phyloP scores from a whole-genome alignment of 2,113 vertebrate genomes.

The Micronisus gabar region DNA sequence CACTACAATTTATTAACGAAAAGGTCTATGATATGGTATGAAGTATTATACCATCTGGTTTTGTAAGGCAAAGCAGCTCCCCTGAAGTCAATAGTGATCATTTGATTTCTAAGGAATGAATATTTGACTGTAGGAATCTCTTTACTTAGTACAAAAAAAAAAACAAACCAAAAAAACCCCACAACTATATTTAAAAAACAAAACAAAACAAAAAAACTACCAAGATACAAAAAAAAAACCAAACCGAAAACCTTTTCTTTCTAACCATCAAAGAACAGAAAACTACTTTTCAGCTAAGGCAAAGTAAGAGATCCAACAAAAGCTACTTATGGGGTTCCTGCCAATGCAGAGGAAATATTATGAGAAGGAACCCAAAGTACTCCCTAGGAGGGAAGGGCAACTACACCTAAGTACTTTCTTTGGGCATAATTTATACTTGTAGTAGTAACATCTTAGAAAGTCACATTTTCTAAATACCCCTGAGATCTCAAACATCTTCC shows the following conservation, averaged over 20 bases:
- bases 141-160: background rate
- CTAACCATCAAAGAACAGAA: background rate
- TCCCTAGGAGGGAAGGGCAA: background rate
- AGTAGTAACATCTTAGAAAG: background rate
- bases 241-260: background rate
- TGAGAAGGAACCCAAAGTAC: background rate
- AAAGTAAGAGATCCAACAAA: background rate
- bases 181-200: background rate
- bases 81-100: background rate
- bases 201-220: too few species aligned
- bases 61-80: background rate
- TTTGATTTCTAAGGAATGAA: background rate
- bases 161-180: accelerated
- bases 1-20: background rate
- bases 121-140: background rate
- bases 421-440: background rate
- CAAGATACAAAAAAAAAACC: too few species aligned
- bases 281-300: background rate
- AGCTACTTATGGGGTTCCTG: background rate
- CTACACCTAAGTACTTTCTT: background rate
- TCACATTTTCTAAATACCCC: background rate
- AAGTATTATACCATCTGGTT: background rate
- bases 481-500: background rate
- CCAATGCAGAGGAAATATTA: background rate
- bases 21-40: background rate